phyloP scores from a whole-genome alignment of 2,797 vertebrate species.

The Sparidentex hasta region DNA sequence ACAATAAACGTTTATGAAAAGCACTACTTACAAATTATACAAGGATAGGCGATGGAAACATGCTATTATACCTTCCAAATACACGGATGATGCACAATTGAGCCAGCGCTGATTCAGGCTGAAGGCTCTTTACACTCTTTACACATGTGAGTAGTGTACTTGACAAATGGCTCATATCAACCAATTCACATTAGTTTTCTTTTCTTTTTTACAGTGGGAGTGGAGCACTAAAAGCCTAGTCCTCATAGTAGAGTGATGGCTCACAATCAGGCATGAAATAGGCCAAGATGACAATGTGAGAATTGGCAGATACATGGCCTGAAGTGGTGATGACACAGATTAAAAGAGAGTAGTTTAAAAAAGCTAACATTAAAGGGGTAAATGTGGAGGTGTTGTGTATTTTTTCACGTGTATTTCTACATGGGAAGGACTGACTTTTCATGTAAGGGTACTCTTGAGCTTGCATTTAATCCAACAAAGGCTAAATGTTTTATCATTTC shows the following conservation, averaged over 20 bases:
- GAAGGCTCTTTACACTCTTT: slow-evolving; percentile 15
- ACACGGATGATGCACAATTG: not conserved
- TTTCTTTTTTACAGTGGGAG: not conserved
- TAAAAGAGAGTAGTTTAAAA: slow-evolving; percentile 12
- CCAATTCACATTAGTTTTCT: slow-evolving; percentile 33
- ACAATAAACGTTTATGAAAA: not conserved
- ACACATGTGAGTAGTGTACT: slow-evolving; percentile 11
- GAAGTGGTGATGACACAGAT: not conserved
- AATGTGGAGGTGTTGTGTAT: not conserved
- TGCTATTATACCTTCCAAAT: not conserved
- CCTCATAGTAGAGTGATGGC: slow-evolving; percentile 41
- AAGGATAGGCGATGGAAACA: not conserved
- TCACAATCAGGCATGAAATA: slow-evolving; percentile 52
- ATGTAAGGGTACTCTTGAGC: not conserved
- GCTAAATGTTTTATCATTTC: not conserved
- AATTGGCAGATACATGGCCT: slow-evolving; percentile 41
- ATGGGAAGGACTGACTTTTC: not conserved
- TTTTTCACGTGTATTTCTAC: not conserved
- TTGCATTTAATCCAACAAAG: not conserved
- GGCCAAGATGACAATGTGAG: slow-evolving; percentile 52
- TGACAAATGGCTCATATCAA: slow-evolving; percentile 41
- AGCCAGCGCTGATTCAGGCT: not conserved
- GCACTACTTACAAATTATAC: not conserved
- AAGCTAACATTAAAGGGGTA: not conserved
- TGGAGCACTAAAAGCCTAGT: not conserved